Base-by-base conservation (phyloP, 2,113 vertebrate genomes). In the Megaceryle maxima region DNA sequence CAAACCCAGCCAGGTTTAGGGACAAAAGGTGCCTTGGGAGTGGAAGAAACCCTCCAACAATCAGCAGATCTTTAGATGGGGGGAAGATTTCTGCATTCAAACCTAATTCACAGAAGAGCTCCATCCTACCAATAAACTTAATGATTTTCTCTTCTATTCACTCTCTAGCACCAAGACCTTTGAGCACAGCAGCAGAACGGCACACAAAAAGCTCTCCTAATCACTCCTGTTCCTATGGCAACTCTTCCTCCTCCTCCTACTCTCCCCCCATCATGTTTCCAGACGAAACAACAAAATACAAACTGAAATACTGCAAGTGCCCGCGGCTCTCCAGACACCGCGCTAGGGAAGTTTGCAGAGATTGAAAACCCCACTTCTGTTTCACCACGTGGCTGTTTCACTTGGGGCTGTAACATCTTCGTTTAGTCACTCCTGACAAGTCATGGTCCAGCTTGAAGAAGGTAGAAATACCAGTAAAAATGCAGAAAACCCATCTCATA, bases 241-340 rank as follows among this genome's bases (percentile, higher is more conserved):
- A 97, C 96, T 95, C 91, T 94, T 96, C 78, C 77, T 96, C 87
- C 95, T 94, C 75, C 96, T 97, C 75, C 92, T 91, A 59, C 93
- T 95, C 90, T 83, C 62, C 73, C 70, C 41, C 43, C 84, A 79
- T 59, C 91, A 16, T 83, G 94, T 95, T 92, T 96, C 94, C 11
- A 96, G 91, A 96, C 2, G 26, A 91, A 90, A 96, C 82, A 97
- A 90, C 94, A 95, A 94, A 94, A 95, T 19, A 92, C 75, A 91
- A 94, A 96, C 70, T 73, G 91, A 87, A 91, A 64, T 76, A 48
- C 62, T 60, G 83, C 0, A 1, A 68, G 69, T 72, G 70, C 81
- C 62, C 17, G 7, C 48, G 82, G 87, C 35, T 85, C 67, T 85
- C 86, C 3, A 10, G 37, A 14, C 73, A 24, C 31, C 44, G 92